A percentile compares a stretch with the other conserved stretches of the same genome.
Conservation (phyloP, 1,140 invertebrate genomes). For the Paralvinella palmiformis region DNA sequence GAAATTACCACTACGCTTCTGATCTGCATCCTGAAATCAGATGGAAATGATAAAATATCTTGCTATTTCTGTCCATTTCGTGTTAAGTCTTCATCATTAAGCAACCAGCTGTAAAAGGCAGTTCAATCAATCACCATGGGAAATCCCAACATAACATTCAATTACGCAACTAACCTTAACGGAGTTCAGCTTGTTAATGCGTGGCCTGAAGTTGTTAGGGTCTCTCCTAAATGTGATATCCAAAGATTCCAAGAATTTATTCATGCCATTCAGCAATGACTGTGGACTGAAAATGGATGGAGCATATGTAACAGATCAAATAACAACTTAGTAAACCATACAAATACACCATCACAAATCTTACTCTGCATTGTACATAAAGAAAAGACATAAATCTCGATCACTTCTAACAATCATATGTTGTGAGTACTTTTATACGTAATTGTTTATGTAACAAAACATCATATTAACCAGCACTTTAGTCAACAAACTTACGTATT, state of each 20-base stretch:
- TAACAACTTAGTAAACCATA: constrained; percentile 8
- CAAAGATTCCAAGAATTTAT: constrained; percentile 90
- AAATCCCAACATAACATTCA: neutral
- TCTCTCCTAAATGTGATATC: constrained; percentile 98
- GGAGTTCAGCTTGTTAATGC: constrained; percentile 95
- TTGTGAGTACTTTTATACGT: neutral
- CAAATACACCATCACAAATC: neutral
- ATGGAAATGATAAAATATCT: constrained; percentile 37
- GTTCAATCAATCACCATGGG: neutral
- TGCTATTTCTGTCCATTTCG: neutral
- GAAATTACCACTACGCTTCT: constrained; percentile 94
- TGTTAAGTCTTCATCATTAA: neutral
- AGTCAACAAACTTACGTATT: constrained; percentile 63
- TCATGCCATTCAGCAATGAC: constrained; percentile 94
- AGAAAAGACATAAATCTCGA: too few species aligned
- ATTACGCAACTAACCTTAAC: constrained; percentile 70
- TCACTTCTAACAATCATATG: neutral
- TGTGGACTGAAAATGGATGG: constrained; percentile 62
- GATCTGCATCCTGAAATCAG: constrained; percentile 77
- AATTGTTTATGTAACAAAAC: neutral
- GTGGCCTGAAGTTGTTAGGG: constrained; percentile 95
- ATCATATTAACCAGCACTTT: too few species aligned
- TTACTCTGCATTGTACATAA: neutral
- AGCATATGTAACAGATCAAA: neutral
- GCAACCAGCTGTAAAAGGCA: neutral